These are phyloP conservation scores for Macquaria australasica DNA, from an alignment of 2,113 vertebrate genomes.

Conservation along the genomic window DNA sequence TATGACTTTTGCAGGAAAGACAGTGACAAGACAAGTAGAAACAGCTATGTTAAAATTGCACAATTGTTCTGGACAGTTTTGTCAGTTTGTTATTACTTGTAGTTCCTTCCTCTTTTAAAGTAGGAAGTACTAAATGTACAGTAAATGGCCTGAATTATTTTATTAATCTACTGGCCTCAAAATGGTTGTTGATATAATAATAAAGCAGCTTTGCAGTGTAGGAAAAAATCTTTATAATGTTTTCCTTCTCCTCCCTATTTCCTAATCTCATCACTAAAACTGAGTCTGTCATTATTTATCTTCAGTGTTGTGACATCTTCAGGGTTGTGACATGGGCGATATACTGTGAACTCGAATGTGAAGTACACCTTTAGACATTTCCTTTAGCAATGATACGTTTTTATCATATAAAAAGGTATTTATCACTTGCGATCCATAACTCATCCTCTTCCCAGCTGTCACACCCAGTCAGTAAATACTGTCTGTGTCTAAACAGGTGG, in stretches of 20 bases:
- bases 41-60: not conserved
- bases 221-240: not conserved
- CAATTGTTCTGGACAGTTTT: not conserved
- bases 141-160: not conserved
- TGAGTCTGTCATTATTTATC: not conserved
- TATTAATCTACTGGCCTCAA: fast-evolving
- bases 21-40: not conserved
- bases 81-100: not conserved
- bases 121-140: too few species aligned
- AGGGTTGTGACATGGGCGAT: fast-evolving
- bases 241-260: not conserved
- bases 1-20: not conserved
- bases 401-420: not conserved
- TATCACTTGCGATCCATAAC: too few species aligned
- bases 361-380: fast-evolving
- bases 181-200: not conserved
- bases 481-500: not conserved
- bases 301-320: fast-evolving
- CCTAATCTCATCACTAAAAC: not conserved
- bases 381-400: not conserved
- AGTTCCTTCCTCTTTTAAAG: not conserved
- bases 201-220: not conserved
- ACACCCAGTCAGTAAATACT: not conserved
- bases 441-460: not conserved
- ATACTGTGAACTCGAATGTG: not conserved